Conservation (phyloP, 2,888 invertebrate species). For the Mechanitis mazaeus region DNA sequence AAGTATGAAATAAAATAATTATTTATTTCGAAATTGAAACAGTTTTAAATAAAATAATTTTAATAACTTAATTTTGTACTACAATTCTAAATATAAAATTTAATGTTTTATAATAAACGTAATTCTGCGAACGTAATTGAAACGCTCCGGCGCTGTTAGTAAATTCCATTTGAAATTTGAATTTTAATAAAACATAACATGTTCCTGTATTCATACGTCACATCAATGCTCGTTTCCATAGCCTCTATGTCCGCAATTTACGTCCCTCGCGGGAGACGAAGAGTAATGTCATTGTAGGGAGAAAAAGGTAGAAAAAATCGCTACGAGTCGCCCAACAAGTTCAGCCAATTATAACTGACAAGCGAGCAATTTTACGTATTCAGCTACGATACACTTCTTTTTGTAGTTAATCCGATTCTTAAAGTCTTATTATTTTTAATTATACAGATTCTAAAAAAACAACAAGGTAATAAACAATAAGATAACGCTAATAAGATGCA, state of each 20-base stretch:
- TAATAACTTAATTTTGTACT: too few relatives aligned
- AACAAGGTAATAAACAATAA: not conserved
- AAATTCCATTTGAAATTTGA: slow-evolving; percentile 57
- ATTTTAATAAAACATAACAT: slow-evolving; percentile 66
- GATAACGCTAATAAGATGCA: slow-evolving; percentile 30
- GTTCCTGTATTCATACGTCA: slow-evolving; percentile 68
- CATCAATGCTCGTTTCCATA: slow-evolving; percentile 68
- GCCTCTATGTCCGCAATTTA: slow-evolving; percentile 68
- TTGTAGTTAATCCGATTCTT: slow-evolving; percentile 23
- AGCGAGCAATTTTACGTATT: slow-evolving; percentile 60
- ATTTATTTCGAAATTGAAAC: too few relatives aligned
- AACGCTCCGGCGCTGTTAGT: slow-evolving; percentile 28
- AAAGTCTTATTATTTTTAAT: slow-evolving; percentile 19
- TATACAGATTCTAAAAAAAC: slow-evolving; percentile 10
- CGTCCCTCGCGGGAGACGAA: slow-evolving; percentile 73
- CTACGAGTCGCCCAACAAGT: slow-evolving; percentile 69
- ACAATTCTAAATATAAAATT: not conserved
- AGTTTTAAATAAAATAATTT: too few relatives aligned
- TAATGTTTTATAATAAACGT: slow-evolving; percentile 10
- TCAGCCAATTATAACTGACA: slow-evolving; percentile 77
- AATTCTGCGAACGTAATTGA: slow-evolving; percentile 35
- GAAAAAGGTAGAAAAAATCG: slow-evolving; percentile 61
- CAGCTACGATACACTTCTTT: slow-evolving; percentile 16
- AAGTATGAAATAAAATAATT: too few relatives aligned
- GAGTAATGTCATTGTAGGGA: slow-evolving; percentile 69